Evolutionary conservation across 2,113 vertebrate species (phyloP).

Genomic region (Pluvialis apricaria): DNA sequence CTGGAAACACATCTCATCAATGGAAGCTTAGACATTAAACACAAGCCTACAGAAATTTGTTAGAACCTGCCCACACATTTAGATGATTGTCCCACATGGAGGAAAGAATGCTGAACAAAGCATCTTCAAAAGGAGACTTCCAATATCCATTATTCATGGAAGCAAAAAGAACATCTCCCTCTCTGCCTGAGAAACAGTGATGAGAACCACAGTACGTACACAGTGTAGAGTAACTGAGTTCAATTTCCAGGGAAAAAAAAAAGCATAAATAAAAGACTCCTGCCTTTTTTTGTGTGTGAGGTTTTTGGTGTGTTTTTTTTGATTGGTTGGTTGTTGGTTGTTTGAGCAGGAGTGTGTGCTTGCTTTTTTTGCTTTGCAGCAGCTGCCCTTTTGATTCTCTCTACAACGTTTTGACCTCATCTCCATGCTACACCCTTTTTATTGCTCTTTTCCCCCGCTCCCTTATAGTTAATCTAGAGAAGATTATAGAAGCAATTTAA

Average conservation of each 20-base stretch:
- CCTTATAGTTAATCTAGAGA: not conserved
- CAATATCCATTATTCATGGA: not conserved
- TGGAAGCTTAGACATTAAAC: not conserved
- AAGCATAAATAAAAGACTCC: not conserved
- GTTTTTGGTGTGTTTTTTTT: not conserved
- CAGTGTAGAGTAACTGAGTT: not conserved
- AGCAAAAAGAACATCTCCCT: not conserved
- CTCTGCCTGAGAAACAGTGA: not conserved
- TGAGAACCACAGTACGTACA: not conserved
- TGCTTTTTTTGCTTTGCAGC: not conserved
- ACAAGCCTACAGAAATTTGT: not conserved
- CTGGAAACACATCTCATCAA: not conserved
- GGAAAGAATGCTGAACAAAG: not conserved
- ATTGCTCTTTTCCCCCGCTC: not conserved
- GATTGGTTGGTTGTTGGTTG: not conserved
- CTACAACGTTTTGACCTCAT: not conserved
- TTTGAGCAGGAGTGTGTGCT: accelerated
- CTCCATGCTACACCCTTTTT: not conserved
- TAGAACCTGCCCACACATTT: not conserved
- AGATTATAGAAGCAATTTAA: not conserved
- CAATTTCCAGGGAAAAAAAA: not conserved
- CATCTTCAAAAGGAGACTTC: not conserved
- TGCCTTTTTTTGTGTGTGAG: not conserved
- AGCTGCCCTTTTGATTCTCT: not conserved
- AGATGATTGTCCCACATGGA: not conserved